Base-by-base conservation (phyloP, 2,113 vertebrate genomes). In the Oreochromis spilurus region DNA sequence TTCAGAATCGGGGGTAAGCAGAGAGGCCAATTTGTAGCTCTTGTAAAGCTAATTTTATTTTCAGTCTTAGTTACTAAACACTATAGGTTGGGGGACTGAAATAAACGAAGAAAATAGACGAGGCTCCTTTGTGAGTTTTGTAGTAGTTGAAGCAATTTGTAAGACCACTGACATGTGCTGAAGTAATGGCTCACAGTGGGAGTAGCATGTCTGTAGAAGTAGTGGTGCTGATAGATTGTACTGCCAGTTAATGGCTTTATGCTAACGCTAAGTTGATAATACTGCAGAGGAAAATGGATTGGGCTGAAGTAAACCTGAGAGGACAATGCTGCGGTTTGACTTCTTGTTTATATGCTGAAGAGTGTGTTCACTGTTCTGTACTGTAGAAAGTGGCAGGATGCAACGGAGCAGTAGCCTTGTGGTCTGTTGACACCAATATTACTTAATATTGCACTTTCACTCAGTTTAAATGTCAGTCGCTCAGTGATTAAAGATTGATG, bases 261-360 rank as follows among this genome's bases (percentile, higher is more conserved):
- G 91, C 90, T 94, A 94, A 91, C 86, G 81, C 86, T 82, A 48
- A 89, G 89, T 70, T 83, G 83, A 92, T 84, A 62, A 14, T 72
- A 57, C 34, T 80, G 77, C 72, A 9, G 81, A 87, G 62, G n/a
- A 79, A 90, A 82, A 19, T 55, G 77, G 57, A 67, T 60, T 83
- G 21, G 12, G 24, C 79, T 62, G 50, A 36, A 80, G 55, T 60
- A 50, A 62, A 87, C 43, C 67, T 80, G 81, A 75, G 53, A 85
- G 13, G 82, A 31, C 82, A 62, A 36, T 55, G 57, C 38, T 57
- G 24, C 5, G 13, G 11, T 21, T 52, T 67, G 45, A 24, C 40
- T 48, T 80, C 9, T 67, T 88, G 9, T 19, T 65, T 83, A 54
- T 52, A 45, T 52, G 38, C 58, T 60, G 13, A 70, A 19, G 67